Base-by-base conservation (phyloP, 2,113 vertebrate species). In the Silurus glanis region DNA sequence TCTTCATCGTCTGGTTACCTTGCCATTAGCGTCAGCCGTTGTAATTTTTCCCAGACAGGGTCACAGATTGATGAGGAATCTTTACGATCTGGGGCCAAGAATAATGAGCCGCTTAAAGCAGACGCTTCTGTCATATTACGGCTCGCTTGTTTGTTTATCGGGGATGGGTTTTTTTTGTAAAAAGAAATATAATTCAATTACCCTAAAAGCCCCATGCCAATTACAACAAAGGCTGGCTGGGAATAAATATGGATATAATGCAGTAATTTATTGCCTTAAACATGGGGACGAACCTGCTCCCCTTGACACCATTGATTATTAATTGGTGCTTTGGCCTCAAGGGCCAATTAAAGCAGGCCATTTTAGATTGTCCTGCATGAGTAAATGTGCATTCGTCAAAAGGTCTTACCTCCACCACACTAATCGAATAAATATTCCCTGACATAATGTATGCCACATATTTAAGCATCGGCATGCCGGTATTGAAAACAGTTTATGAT, bases 221-320 rank as follows among this genome's bases (percentile, higher is more conserved):
- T 98, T 98, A 97, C 95, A 97, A 97, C 97, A 96, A 96, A 95
- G 95, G 96, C 96, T 96, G 96, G 96, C 95, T 96, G 95, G 95
- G 95, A 97, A 97, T 97, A 97, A 97, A 97, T 97, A 97, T 97
- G 96, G 97, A 97, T 96, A 96, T 97, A 96, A 97, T 95, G 95
- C 95, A 93, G 94, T 96, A 96, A 97, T 97, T 96, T 97, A 98
- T 97, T 95, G 96, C 95, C 94, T 95, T 95, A 96, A 94, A 97
- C 96, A 96, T 93, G 94, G 19, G 93, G 93, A 94, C 95, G 93
- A 95, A 94, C 93, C 94, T 85, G 94, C 86, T 90, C 94, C 94
- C 94, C 96, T 93, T 96, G 96, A 96, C 96, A 97, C 95, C 95
- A 95, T 97, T 95, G 95, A 96, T 97, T 97, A 97, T 97, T 97